These are phyloP conservation scores for Serilophus lunatus DNA, from an alignment of 2,113 vertebrate genomes.

Conservation along the genomic window DNA sequence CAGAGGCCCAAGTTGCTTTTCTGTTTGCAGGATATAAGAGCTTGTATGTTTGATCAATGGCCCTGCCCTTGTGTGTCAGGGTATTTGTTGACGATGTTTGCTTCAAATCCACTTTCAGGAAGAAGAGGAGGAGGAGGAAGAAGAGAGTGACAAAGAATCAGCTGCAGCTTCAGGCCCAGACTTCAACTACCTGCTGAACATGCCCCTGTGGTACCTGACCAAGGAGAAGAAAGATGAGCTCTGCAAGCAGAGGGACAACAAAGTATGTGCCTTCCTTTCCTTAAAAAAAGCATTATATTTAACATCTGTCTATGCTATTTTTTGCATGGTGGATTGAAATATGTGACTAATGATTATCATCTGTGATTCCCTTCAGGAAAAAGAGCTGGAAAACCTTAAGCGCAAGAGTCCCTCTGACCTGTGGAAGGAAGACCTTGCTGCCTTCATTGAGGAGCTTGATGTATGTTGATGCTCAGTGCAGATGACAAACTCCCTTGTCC, in stretches of 20 bases:
- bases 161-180: slow-evolving; percentile 78
- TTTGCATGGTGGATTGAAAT: not conserved
- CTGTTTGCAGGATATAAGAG: not conserved
- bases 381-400: slow-evolving; percentile 84
- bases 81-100: not conserved
- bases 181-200: slow-evolving; percentile 94
- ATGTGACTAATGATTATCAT: not conserved
- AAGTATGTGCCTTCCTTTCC: slow-evolving; percentile 72
- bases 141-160: slow-evolving; percentile 63
- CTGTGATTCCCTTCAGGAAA: slow-evolving; percentile 58
- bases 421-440: slow-evolving; percentile 90
- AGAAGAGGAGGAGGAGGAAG: slow-evolving; percentile 64
- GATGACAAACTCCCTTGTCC: not conserved
- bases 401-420: slow-evolving; percentile 81
- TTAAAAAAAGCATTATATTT: not conserved
- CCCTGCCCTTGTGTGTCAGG: not conserved
- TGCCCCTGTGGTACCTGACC: slow-evolving; percentile 96
- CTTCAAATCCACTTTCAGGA: slow-evolving; percentile 42
- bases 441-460: slow-evolving; percentile 86
- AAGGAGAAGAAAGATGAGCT: slow-evolving; percentile 98
- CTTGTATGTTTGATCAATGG: not conserved
- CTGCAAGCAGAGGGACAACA: slow-evolving; percentile 86
- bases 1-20: not conserved
- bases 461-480: slow-evolving; percentile 53
- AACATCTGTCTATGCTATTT: not conserved